Evolutionary conservation across 2,113 vertebrate species (phyloP), one percentile per base, ranked within the genome.

Genomic region (Otus sunia): DNA sequence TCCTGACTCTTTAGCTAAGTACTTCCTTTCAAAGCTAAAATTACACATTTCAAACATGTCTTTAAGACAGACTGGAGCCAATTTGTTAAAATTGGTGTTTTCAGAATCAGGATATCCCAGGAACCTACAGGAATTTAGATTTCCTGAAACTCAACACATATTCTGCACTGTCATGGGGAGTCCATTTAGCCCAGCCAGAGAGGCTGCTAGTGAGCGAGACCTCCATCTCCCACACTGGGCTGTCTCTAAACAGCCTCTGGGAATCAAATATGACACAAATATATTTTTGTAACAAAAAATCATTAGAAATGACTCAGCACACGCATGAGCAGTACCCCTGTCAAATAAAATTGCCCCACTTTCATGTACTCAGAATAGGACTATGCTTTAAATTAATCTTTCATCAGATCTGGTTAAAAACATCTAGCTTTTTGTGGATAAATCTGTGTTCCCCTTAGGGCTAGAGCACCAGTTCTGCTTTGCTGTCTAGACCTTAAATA

Each of bases 1-100:
- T 97, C 81, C 63, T 59, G 50, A 59, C 85, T 92, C 62, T 77
- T 83, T 39, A 87, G 73, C 74, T 92, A 95, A 94, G 69, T 82
- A 76, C 81, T 96, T 95, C 91, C 84, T 82, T 92, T 92, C 49
- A 86, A 82, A 86, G 90, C 78, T 90, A 95, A 96, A 97, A 97
- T 95, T 94, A 92, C 55, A 79, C 49, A 32, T 73, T 92, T 95
- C 81, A 94, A 91, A 66, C 71, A 21, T 63, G 53, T 75, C 53
- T 92, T 92, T 86, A 79, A 87, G 97, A 50, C 89, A 91, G 45
- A 30, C 67, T 88, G 86, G 85, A 94, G 81, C 77, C 91, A 86
- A 83, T 62, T 90, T 90, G 53, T 73, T 92, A 75, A 95, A 96
- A 89, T 26, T 84, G 64, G 8, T 87, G 56, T 52, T 96, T 96